A percentile compares a stretch with the other conserved stretches of the same genome.
Conservation (phyloP, 2,888 invertebrate species). For the Euspilapteryx auroguttella region DNA sequence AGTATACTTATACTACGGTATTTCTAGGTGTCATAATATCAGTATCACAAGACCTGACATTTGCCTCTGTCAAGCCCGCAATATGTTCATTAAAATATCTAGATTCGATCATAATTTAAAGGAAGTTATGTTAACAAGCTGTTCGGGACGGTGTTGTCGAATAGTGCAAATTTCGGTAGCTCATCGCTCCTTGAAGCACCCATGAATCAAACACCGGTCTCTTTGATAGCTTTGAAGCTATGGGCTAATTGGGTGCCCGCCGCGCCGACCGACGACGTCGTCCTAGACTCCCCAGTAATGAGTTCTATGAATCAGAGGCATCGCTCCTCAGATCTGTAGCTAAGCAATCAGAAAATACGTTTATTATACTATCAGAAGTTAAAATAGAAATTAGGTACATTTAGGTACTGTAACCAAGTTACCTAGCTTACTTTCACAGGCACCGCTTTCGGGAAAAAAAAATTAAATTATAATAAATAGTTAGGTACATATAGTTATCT, state of each 20-base stretch:
- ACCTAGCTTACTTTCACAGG: no score
- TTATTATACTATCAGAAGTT: no score
- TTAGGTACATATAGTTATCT: no score
- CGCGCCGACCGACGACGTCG: no score
- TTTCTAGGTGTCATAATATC: not conserved
- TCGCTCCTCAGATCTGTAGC: no score
- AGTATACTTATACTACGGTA: not conserved
- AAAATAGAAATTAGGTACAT: no score
- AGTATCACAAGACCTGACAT: not conserved
- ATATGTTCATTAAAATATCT: constrained; percentile 28
- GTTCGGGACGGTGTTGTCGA: constrained; percentile 10
- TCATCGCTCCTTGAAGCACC: constrained; percentile 1
- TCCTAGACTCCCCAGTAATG: no score
- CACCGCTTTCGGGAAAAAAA: no score
- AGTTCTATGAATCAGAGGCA: no score
- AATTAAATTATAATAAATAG: no score
- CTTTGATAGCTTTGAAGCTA: not conserved
- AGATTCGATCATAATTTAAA: constrained; percentile 24
- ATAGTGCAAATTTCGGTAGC: constrained; percentile 14
- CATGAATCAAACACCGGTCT: not conserved
- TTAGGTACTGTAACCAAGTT: no score
- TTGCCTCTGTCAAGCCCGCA: not conserved
- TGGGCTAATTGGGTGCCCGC: not conserved
- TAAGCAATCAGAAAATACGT: no score
- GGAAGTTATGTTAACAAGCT: constrained; percentile 34